A percentile compares a stretch with the other conserved stretches of the same genome.
Evolutionary conservation across 2,888 invertebrate genomes (phyloP).

Genomic region (Lepetodrilus schrolli): DNA sequence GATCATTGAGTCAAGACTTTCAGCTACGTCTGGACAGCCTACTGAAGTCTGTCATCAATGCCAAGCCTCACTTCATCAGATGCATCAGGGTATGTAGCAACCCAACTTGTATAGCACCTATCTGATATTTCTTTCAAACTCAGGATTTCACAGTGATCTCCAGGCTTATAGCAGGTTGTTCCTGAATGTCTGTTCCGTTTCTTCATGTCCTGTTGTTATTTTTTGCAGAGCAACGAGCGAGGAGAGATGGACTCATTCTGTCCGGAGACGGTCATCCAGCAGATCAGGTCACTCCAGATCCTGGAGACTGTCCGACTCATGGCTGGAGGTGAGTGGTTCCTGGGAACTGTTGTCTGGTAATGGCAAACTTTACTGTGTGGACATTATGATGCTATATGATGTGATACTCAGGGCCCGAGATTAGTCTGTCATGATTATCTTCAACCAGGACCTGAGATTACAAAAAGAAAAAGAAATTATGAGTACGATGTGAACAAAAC

Average conservation of each 20-base stretch:
- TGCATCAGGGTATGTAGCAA: slow-evolving; percentile 82
- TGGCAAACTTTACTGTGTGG: no score
- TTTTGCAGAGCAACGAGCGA: slow-evolving; percentile 82
- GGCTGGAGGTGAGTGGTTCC: slow-evolving; percentile 83
- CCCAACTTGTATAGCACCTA: no score
- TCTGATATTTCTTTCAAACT: neutral
- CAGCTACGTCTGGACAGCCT: slow-evolving; percentile 94
- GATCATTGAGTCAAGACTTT: slow-evolving; percentile 82
- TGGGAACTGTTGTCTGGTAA: no score
- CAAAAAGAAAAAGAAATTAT: no score
- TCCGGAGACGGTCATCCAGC: slow-evolving; percentile 87
- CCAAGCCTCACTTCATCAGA: slow-evolving; percentile 94
- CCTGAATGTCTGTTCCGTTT: neutral
- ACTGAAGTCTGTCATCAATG: slow-evolving; percentile 91
- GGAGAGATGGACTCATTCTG: slow-evolving; percentile 90
- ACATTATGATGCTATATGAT: no score
- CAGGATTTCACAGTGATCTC: neutral
- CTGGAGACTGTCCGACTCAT: slow-evolving; percentile 95
- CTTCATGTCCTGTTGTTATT: no score
- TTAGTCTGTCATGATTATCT: no score
- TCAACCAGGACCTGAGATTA: no score
- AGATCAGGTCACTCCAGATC: slow-evolving; percentile 92
- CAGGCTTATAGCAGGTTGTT: neutral
- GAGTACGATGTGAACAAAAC: no score
- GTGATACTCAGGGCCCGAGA: no score